A percentile compares a stretch with the other conserved stretches of the same genome.
These are phyloP conservation scores for Coreoperca whiteheadi DNA, from an alignment of 2,113 vertebrate genomes.

Conservation along the genomic window DNA sequence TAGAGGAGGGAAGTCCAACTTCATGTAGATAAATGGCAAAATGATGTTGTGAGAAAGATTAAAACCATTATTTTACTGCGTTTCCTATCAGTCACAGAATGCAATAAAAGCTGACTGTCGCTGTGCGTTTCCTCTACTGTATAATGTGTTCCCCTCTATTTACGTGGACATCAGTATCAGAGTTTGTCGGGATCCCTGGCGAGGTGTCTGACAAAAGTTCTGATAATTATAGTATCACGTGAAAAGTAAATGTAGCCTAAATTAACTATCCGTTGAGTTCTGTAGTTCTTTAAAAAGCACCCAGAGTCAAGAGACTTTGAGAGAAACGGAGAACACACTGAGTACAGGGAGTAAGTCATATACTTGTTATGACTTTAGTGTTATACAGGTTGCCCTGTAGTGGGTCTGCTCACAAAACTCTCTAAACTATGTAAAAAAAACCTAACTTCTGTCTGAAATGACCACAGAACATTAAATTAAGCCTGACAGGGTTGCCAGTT, in stretches of 20 bases:
- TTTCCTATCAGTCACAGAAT: not conserved
- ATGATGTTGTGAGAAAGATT: too few relatives aligned
- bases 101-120: not conserved
- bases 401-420: not conserved
- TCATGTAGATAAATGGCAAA: too few relatives aligned
- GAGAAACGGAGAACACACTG: not conserved
- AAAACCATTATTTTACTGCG: too few relatives aligned
- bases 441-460: slow-evolving; percentile 2
- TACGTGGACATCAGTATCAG: too few relatives aligned
- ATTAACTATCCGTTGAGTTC: not conserved
- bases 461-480: not conserved
- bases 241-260: too few relatives aligned
- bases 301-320: too few relatives aligned
- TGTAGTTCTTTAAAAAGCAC: not conserved
- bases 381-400: not conserved
- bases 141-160: too few relatives aligned
- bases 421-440: not conserved
- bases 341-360: not conserved
- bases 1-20: too few relatives aligned
- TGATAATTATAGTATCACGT: not conserved
- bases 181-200: not conserved
- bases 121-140: not conserved
- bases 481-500: not conserved
- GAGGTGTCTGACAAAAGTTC: not conserved
- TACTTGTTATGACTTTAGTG: not conserved